Base-by-base conservation (phyloP, 2,113 vertebrate genomes). In the Neolamprologus sp. region DNA sequence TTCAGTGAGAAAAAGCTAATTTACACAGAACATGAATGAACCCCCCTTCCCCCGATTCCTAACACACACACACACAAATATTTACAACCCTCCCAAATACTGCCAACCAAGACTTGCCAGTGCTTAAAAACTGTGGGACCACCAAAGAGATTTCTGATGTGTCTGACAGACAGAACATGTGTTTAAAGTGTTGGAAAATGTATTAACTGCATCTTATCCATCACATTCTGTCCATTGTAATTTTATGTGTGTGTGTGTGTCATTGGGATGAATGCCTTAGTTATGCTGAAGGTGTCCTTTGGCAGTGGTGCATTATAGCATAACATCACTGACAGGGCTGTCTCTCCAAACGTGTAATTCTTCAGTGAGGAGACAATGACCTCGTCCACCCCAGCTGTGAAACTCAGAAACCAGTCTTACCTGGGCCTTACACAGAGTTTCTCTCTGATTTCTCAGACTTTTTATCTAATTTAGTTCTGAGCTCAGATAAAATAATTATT, bases 151-250 rank as follows among this genome's bases (percentile, higher is more conserved):
- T 23, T 21, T 63, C 10, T 75, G 75, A 90, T 91, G 87, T 47
- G 73, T 93, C 86, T 87, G 71, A 88, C 88, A 84, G 79, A 65
- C 53, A 89, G 63, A 75, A 37, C 42, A 45, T 33, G 75, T 81
- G 54, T 65, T 88, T 83, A 83, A 49, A 86, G 17, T 30, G 55
- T 37, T 87, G 90, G 87, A 91, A 94, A 93, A 92, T 85, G 65
- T 85, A 82, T 53, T 85, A 79, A 47, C 85, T 80, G 81, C 47
- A 81, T 88, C 51, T 87, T 82, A 63, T 85, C 60, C 23, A 65
- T 81, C 71, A 51, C 83, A 63, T 80, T 28, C n/a, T 88, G 37
- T 85, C 42, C 28, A 47, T 33, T 9, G 17, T 55, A 80, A 63
- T 80, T 85, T 49, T 33, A 35, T 21, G 17, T 45, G 37, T 40